Evolutionary conservation across 2,888 invertebrate genomes (phyloP).

Genomic region (Dorcus hopei): DNA sequence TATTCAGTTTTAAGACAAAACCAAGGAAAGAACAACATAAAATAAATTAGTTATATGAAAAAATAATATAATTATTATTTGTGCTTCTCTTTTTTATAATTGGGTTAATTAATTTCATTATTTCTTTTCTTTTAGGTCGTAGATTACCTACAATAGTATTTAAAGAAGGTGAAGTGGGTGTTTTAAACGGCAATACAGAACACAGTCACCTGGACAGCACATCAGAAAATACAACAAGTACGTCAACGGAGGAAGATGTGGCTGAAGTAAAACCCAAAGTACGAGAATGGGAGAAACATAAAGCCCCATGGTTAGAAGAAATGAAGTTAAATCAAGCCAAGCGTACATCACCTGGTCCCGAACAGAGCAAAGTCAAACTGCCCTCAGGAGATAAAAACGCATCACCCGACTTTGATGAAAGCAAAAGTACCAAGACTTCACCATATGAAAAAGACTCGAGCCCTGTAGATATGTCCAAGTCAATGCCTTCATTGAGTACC

Average conservation of each 20-base stretch:
- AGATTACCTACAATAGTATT: constrained; percentile 59
- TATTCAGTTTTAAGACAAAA: too few relatives aligned
- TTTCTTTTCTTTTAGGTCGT: constrained; percentile 43
- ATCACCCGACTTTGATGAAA: constrained; percentile 16
- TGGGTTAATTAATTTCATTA: neutral
- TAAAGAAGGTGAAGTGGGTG: constrained; percentile 37
- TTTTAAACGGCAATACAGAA: constrained; percentile 39
- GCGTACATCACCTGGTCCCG: constrained; percentile 53
- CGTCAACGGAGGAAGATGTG: constrained; percentile 36
- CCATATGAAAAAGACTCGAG: constrained; percentile 21
- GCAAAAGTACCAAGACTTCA: constrained; percentile 11
- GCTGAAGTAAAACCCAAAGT: constrained; percentile 56
- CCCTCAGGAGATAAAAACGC: constrained; percentile 43
- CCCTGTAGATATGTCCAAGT: constrained; percentile 37
- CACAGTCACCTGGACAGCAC: constrained; percentile 22
- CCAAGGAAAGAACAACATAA: too few relatives aligned
- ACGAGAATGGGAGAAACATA: constrained; percentile 69
- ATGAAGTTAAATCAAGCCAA: constrained; percentile 74
- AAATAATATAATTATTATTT: too few relatives aligned
- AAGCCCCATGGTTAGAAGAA: constrained; percentile 79
- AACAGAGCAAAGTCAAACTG: constrained; percentile 36
- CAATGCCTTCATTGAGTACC: constrained; percentile 29
- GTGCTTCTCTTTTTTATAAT: neutral
- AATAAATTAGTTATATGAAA: too few relatives aligned
- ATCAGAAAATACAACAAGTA: constrained; percentile 6